Base-by-base conservation (phyloP, 2,888 invertebrate genomes). In the Caradrina clavipalpis region DNA sequence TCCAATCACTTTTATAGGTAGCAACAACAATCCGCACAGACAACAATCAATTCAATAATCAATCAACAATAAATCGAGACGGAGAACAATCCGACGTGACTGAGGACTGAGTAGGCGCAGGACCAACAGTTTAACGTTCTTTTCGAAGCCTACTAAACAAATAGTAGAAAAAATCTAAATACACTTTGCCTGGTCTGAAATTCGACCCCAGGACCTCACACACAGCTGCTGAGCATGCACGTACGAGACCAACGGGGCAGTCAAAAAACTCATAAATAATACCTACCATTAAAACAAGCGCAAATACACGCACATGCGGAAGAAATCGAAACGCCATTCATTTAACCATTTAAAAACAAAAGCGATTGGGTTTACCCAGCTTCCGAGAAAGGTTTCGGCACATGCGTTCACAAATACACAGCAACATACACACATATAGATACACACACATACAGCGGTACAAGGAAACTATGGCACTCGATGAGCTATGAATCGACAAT, bases 401-500 rank as follows among this genome's bases (percentile, higher is more conserved):
- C 56, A 60, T 70, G 72, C 54, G 55, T 31, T 31, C 21, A 56
- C 6, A n/a, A 26, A 42, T 11, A 64, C 53, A 58, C n/a, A 42
- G 8, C 2, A 6, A 54, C 68, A 26, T 31, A 69, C 50, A 39
- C 15, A 65, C 7, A 22, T 0, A 69, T 6, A 53, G 2, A 68
- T 35, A 45, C 17, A 19, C 26, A 66, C 11, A 22, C 11, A 55
- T 15, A 21, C 55, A 26, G 22, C 26, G 21, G 19, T 82, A 73
- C 82, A 61, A 66, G 66, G 82, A 82, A 81, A 65, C 31, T 7
- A 31, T 62, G 11, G n/a, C 51, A 17, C 1, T n/a, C 61, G 68
- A 81, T 82, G 73, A 53, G 65, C 51, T 73, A 83, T 81, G 83
- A 81, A 83, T 81, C 22, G 45, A 57, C 51, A 78, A 76, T 68